These are phyloP conservation scores for Dermolepida albohirtum DNA, from an alignment of 2,888 invertebrate species.

Conservation along the genomic window DNA sequence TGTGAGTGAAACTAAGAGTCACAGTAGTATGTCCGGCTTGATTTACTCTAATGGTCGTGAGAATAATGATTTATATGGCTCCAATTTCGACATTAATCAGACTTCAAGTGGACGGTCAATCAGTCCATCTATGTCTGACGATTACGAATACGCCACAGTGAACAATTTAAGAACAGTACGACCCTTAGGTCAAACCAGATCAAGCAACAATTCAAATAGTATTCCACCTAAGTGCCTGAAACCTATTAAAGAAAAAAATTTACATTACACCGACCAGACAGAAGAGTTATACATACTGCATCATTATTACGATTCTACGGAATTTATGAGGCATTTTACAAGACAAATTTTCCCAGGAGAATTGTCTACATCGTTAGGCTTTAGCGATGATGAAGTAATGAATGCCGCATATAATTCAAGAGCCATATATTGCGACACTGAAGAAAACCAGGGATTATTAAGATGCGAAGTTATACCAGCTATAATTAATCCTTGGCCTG, in stretches of 20 bases:
- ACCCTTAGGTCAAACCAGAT: constrained; percentile 66
- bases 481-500: constrained; percentile 79
- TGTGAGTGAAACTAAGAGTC: constrained; percentile 50
- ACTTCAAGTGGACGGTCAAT: constrained; percentile 41
- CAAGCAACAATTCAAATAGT: constrained; percentile 65
- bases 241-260: constrained; percentile 64
- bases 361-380: constrained; percentile 71
- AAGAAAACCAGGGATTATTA: constrained; percentile 64
- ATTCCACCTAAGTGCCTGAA: constrained; percentile 70
- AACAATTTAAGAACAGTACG: constrained; percentile 72
- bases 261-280: constrained; percentile 47
- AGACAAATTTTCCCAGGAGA: constrained; percentile 71
- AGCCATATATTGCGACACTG: constrained; percentile 73
- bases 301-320: constrained; percentile 73
- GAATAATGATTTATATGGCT: constrained; percentile 6
- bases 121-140: constrained; percentile 56
- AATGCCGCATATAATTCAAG: constrained; percentile 73
- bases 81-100: constrained; percentile 28
- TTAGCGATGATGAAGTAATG: constrained; percentile 69
- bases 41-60: constrained; percentile 21
- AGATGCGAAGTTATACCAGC: constrained; percentile 79
- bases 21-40: background rate
- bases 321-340: constrained; percentile 78
- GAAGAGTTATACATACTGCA: constrained; percentile 55
- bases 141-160: constrained; percentile 74